Evolutionary conservation across 2,797 vertebrate species (phyloP).

Genomic region (Eurystomus glaucurus): DNA sequence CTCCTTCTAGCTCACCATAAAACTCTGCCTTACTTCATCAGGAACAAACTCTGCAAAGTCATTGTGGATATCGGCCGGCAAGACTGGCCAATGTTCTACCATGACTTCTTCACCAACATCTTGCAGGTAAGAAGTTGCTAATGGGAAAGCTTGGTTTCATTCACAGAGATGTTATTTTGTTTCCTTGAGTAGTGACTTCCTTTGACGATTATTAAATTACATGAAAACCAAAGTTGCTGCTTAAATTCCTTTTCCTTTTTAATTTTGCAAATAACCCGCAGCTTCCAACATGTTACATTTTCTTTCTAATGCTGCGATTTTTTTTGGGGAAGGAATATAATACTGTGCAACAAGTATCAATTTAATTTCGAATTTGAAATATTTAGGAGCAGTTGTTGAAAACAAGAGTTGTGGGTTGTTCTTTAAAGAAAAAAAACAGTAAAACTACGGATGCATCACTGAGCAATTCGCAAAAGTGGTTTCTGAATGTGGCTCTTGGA

Average conservation of each 20-base stretch:
- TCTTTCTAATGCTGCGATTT: not conserved
- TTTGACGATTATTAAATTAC: not conserved
- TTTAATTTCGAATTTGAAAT: not conserved
- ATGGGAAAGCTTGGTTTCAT: not conserved
- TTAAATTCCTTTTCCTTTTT: not conserved
- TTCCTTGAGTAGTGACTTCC: not conserved
- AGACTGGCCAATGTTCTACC: slow-evolving; percentile 99
- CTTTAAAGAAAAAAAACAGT: not conserved
- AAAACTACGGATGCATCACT: not conserved
- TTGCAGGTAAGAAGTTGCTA: slow-evolving; percentile 88
- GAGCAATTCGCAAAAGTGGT: not conserved
- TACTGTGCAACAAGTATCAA: not conserved
- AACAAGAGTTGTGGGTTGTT: not conserved
- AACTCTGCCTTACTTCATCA: slow-evolving; percentile 95
- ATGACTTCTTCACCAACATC: slow-evolving; percentile 98
- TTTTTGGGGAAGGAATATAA: not conserved
- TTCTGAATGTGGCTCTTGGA: not conserved
- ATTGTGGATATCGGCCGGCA: slow-evolving; percentile 98
- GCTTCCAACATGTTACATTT: rapidly evolving
- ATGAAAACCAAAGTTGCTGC: not conserved
- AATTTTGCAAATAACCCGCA: not conserved
- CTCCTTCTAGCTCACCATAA: slow-evolving; percentile 95
- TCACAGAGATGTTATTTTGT: rapidly evolving
- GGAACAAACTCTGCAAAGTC: slow-evolving; percentile 99
- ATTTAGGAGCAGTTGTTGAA: not conserved